Evolutionary conservation across 92 coral and sea anemone species (phyloP).

Genomic region (Pocillopora meandrina): DNA sequence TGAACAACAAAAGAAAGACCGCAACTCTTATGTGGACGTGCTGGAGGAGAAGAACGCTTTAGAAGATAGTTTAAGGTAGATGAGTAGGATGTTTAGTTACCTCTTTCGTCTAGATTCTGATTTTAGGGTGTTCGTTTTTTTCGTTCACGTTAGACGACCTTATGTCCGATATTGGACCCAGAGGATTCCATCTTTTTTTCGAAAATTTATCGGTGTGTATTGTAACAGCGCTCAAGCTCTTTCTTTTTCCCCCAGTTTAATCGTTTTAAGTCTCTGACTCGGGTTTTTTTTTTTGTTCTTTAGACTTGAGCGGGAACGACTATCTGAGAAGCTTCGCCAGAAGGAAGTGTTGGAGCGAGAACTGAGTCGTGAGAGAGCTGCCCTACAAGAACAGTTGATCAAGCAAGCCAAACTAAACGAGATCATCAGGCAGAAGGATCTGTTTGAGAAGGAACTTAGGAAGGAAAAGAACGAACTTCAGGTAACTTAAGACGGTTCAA

Average conservation of each 20-base stretch:
- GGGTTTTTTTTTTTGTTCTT: not conserved
- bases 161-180: not conserved
- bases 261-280: not conserved
- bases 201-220: not conserved
- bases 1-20: slow-evolving; percentile 93
- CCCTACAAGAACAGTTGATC: slow-evolving; percentile 91
- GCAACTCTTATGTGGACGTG: slow-evolving; percentile 91
- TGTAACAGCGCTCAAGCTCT: not conserved
- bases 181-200: not conserved
- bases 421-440: slow-evolving; percentile 90
- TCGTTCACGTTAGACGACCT: too few relatives aligned
- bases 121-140: too few relatives aligned
- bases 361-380: slow-evolving; percentile 86
- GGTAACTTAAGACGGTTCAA: slow-evolving; percentile 41
- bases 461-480: slow-evolving; percentile 87
- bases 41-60: slow-evolving; percentile 90
- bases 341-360: slow-evolving; percentile 88
- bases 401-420: slow-evolving; percentile 96
- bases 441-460: slow-evolving; percentile 88
- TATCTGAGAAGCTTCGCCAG: slow-evolving; percentile 90
- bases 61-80: slow-evolving; percentile 87
- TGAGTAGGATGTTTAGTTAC: not conserved
- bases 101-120: too few relatives aligned
- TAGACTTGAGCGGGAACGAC: slow-evolving; percentile 81
- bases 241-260: not conserved